A percentile compares a stretch with the other conserved stretches of the same genome.
Evolutionary conservation across 2,888 invertebrate species (phyloP).

Genomic region (Melikaiella ostensackeni): DNA sequence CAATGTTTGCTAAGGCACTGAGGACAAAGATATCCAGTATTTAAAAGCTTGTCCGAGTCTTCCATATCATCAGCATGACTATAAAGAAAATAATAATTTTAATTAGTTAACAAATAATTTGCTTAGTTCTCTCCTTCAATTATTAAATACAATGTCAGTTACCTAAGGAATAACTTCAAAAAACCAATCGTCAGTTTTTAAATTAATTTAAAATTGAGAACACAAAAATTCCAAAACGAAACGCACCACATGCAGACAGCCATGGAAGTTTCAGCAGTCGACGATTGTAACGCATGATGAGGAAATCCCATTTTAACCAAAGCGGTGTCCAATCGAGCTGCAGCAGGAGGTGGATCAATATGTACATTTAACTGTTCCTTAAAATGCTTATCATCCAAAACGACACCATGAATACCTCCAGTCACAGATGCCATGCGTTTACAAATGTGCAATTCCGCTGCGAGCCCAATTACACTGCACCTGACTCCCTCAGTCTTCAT

Average conservation of each 20-base stretch:
- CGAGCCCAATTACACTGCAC: conserved; percentile 96
- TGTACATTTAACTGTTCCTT: conserved; percentile 83
- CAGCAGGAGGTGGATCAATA: conserved; percentile 86
- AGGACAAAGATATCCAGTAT: conserved; percentile 92
- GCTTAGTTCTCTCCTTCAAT: no score
- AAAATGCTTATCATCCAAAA: conserved; percentile 89
- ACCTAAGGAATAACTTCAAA: no score
- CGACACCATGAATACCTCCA: conserved; percentile 91
- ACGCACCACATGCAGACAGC: conserved; percentile 95
- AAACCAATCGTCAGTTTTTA: neutral
- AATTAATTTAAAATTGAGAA: no score
- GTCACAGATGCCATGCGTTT: conserved; percentile 91
- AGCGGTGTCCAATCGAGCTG: conserved; percentile 85
- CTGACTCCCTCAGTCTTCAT: conserved; percentile 90
- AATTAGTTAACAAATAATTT: conserved; percentile 5
- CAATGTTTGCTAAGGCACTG: conserved; percentile 99
- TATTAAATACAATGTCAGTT: no score
- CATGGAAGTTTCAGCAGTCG: conserved; percentile 83
- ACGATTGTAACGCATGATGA: conserved; percentile 83
- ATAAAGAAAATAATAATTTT: conserved; percentile 52
- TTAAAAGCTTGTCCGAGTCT: conserved; percentile 83
- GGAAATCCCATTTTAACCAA: conserved; percentile 98
- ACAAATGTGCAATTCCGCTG: conserved; percentile 96
- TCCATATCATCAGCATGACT: conserved; percentile 90
- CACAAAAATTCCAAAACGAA: neutral